Percentiles rank a stretch among this genome's conserved stretches.
These are phyloP conservation scores for Zaprionus ornatus DNA, from an alignment of 1,140 invertebrate species.

Conservation along the genomic window DNA sequence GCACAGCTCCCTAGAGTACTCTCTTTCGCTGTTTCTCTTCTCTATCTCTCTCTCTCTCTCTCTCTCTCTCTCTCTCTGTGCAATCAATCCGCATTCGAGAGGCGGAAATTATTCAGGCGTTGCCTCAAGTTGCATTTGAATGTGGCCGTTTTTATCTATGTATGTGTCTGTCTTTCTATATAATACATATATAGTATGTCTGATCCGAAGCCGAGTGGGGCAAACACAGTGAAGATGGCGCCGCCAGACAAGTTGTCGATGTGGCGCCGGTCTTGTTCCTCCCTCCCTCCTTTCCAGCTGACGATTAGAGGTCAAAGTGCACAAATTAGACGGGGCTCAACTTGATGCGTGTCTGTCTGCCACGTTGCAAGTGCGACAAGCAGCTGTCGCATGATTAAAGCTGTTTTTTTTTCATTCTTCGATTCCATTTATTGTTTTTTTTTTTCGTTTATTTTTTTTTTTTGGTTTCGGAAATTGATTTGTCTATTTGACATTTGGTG, in stretches of 20 bases:
- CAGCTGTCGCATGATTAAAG: slow-evolving; percentile 38
- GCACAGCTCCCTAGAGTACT: neutral
- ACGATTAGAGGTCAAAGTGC: slow-evolving; percentile 32
- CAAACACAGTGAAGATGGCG: slow-evolving; percentile 20
- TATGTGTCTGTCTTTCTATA: neutral
- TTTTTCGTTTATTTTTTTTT: slow-evolving; percentile 3
- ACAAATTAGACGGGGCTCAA: slow-evolving; percentile 31
- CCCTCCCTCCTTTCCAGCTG: neutral
- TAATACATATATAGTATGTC: neutral
- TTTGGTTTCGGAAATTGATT: slow-evolving; percentile 42
- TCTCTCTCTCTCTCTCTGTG: slow-evolving; percentile 1
- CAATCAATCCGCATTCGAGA: slow-evolving; percentile 43
- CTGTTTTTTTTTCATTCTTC: slow-evolving; percentile 37
- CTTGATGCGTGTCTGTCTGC: slow-evolving; percentile 19
- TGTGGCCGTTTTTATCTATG: slow-evolving; percentile 21
- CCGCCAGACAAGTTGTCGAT: slow-evolving; percentile 45
- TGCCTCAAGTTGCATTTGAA: slow-evolving; percentile 48
- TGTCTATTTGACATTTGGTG: slow-evolving; percentile 39
- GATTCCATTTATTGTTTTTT: slow-evolving; percentile 24
- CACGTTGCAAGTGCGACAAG: neutral
- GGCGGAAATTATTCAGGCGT: slow-evolving; percentile 45
- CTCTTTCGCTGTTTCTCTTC: neutral
- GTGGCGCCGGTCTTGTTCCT: slow-evolving; percentile 15
- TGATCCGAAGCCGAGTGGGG: neutral
- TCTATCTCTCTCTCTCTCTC: neutral